phyloP scores from a whole-genome alignment of 2,113 vertebrate genomes.

The Malurus melanocephalus region DNA sequence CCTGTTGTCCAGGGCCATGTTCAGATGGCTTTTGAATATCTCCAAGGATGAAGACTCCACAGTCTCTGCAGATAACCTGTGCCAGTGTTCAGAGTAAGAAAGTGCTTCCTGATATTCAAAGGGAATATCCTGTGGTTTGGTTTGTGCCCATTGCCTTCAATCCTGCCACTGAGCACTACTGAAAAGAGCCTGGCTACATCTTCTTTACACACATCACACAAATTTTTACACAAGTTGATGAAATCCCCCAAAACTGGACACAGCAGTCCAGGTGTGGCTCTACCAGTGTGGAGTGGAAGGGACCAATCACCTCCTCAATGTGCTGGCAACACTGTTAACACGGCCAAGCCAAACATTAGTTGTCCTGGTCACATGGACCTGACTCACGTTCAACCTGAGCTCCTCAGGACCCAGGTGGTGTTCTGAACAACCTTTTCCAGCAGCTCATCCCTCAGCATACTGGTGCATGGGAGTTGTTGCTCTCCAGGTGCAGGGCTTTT shows the following conservation, averaged over 20 bases:
- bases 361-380: rapidly evolving
- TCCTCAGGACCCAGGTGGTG: not conserved
- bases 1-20: rapidly evolving
- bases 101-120: not conserved
- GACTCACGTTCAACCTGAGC: not conserved
- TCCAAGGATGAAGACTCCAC: not conserved
- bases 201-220: not conserved
- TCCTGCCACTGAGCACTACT: rapidly evolving
- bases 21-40: not conserved
- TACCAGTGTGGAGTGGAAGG: not conserved
- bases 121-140: not conserved
- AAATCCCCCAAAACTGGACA: not conserved
- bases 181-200: not conserved
- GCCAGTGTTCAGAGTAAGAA: not conserved
- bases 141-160: not conserved
- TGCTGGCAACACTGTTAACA: rapidly evolving
- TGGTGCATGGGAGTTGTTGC: rapidly evolving
- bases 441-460: rapidly evolving
- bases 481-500: not conserved
- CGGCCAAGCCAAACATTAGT: not conserved
- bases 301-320: no score
- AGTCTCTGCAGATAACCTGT: not conserved
- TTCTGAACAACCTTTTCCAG: not conserved
- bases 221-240: not conserved
- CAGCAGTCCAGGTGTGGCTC: not conserved